Base-by-base conservation (phyloP, 2,797 vertebrate species). In the Rhabdomys pumilio region DNA sequence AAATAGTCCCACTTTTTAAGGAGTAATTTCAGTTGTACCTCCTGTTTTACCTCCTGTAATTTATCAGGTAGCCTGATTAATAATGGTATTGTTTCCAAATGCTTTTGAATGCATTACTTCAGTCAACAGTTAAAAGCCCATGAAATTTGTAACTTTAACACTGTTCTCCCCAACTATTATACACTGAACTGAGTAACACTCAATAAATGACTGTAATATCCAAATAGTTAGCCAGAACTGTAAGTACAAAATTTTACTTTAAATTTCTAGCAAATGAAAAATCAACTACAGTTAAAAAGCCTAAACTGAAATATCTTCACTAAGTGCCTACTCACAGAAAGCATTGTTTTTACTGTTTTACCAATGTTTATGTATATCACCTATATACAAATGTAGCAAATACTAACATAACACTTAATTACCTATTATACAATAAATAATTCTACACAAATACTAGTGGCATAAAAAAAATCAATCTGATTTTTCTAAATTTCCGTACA, bases 401-500 rank as follows among this genome's bases (percentile, higher is more conserved):
- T 1, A 55, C 63, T 61, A 84, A 90, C 65, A 89, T 75, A 57
- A 87, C 65, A 83, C 75, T 91, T 91, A 87, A 91, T 86, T 91
- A 88, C 24, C 75, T 53, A 72, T 29, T 72, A 91, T 59, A 17
- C 7, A 44, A 44, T 44, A 44, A 44, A 88, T 59, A 95, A 88
- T 93, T 19, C 67, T 81, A 41, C 53, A 80, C 34, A 24, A 96
- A 93, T 20, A 87, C 2, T 57, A 72, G 15, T 72, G 29, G 41
- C n/a, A 93, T 75, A 44, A 8, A 91, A 72, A 82, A 19, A 29
- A 83, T 6, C 31, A 87, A 53, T 44, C 14, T 79, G 20, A 67
- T 73, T 81, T 89, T 89, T 80, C n/a, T 20, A 76, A 94, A 77
- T 72, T 96, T 26, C 82, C 86, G 4, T 69, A 91, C 26, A 97